A percentile compares a stretch with the other conserved stretches of the same genome.
Evolutionary conservation across 2,888 invertebrate species (phyloP).

Genomic region (Plebejus melissa): DNA sequence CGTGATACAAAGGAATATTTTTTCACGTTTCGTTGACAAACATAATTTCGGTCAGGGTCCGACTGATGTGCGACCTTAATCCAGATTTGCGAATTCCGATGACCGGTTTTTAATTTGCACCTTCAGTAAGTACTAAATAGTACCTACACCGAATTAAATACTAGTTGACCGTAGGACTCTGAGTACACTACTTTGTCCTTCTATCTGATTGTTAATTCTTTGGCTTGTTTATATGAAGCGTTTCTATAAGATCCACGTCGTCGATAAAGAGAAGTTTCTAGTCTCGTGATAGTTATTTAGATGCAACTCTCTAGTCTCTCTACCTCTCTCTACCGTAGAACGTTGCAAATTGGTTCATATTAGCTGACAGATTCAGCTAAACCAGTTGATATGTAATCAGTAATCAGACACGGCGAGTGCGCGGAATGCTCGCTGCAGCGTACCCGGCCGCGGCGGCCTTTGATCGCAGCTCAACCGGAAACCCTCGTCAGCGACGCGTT

Average conservation of each 20-base stretch:
- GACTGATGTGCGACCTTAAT: conserved; percentile 30
- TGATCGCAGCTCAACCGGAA: conserved; percentile 30
- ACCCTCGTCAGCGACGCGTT: conserved; percentile 22
- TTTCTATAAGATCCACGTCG: not conserved
- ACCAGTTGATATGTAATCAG: not conserved
- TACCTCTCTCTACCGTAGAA: not conserved
- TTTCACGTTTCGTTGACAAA: conserved; percentile 22
- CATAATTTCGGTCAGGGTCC: conserved; percentile 25
- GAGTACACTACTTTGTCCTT: not conserved
- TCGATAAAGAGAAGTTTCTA: not conserved
- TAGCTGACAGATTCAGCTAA: not conserved
- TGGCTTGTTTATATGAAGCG: too few relatives aligned
- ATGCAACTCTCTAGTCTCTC: not conserved
- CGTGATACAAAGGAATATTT: not conserved
- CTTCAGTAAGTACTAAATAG: not conserved
- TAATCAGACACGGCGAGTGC: not conserved
- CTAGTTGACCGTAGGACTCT: not conserved
- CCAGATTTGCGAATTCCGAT: conserved; percentile 30
- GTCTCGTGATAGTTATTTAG: not conserved
- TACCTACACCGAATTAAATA: not conserved
- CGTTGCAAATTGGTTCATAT: not conserved
- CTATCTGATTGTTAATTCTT: too few relatives aligned
- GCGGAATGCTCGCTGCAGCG: not conserved
- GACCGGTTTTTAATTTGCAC: conserved; percentile 21
- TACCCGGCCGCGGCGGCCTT: conserved; percentile 11